A percentile compares a stretch with the other conserved stretches of the same genome.
phyloP scores from a whole-genome alignment of 92 coral and sea anemone species.

The Montipora capitata region DNA sequence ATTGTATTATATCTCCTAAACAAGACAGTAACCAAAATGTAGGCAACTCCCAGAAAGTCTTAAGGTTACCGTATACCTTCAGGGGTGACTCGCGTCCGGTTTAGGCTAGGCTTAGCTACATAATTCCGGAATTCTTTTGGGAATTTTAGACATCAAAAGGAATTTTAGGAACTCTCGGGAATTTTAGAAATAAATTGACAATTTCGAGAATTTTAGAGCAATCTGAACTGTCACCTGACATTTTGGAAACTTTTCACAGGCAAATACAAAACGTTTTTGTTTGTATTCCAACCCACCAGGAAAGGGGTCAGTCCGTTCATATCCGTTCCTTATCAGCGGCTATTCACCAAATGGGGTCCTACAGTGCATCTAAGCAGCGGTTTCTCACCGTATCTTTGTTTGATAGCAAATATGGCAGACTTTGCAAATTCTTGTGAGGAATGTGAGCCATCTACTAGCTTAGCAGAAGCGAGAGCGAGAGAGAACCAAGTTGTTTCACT shows the following conservation, averaged over 20 bases:
- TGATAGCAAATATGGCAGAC: constrained; percentile 41
- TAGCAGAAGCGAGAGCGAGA: no score
- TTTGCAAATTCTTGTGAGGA: background rate
- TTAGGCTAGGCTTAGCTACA: no score
- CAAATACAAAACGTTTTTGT: constrained; percentile 1
- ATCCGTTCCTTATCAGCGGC: constrained; percentile 1
- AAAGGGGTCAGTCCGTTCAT: background rate
- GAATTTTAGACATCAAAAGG: no score
- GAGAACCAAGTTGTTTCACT: constrained; percentile 18
- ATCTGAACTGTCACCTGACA: background rate
- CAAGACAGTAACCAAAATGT: no score
- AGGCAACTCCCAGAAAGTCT: no score
- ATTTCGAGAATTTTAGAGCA: no score
- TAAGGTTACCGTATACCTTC: no score
- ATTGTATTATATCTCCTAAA: no score
- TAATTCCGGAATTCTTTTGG: no score
- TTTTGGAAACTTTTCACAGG: constrained; percentile 15
- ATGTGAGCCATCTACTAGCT: background rate
- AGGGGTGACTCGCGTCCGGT: no score
- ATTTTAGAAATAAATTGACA: no score
- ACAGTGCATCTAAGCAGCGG: background rate
- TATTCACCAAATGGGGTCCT: constrained; percentile 7
- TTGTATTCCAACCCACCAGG: background rate
- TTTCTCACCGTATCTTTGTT: constrained; percentile 42
- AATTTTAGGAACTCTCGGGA: no score